These are phyloP conservation scores for Matsumyia berberina DNA, from an alignment of 2,888 invertebrate genomes.

Conservation along the genomic window DNA sequence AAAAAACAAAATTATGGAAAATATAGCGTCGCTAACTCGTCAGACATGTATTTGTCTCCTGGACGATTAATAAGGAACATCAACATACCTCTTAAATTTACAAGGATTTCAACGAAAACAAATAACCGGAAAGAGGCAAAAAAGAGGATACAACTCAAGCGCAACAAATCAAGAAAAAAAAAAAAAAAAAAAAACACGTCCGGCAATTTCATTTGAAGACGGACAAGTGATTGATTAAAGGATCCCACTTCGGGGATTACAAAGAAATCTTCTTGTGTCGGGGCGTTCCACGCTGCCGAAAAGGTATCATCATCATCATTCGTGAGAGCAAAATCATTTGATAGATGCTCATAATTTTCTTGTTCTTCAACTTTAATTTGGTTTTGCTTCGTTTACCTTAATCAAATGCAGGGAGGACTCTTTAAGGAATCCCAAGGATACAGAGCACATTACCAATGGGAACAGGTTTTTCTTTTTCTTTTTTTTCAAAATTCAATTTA, in stretches of 20 bases:
- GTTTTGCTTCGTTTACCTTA: slow-evolving; percentile 34
- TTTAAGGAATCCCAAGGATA: background rate
- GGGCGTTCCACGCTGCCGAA: background rate
- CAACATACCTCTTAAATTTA: too few relatives aligned
- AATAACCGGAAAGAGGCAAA: background rate
- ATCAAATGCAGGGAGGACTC: slow-evolving; percentile 7
- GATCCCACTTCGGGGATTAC: slow-evolving; percentile 17
- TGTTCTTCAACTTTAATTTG: slow-evolving; percentile 29
- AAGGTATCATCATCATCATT: slow-evolving; percentile 25
- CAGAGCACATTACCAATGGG: background rate
- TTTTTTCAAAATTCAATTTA: slow-evolving; percentile 2
- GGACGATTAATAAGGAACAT: too few relatives aligned
- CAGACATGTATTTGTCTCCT: too few relatives aligned
- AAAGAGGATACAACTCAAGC: background rate
- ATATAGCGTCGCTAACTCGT: too few relatives aligned
- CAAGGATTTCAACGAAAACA: background rate
- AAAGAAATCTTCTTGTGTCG: background rate
- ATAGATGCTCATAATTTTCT: slow-evolving; percentile 29
- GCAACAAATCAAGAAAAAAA: slow-evolving; percentile 25
- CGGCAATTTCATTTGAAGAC: slow-evolving; percentile 47
- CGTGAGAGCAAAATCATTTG: slow-evolving; percentile 9
- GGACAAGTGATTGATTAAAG: slow-evolving; percentile 44
- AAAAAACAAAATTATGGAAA: too few relatives aligned
- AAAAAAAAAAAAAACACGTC: slow-evolving; percentile 4
- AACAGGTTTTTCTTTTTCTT: background rate